These are phyloP conservation scores for Tetragonisca angustula DNA, from an alignment of 2,888 invertebrate genomes.

Conservation along the genomic window DNA sequence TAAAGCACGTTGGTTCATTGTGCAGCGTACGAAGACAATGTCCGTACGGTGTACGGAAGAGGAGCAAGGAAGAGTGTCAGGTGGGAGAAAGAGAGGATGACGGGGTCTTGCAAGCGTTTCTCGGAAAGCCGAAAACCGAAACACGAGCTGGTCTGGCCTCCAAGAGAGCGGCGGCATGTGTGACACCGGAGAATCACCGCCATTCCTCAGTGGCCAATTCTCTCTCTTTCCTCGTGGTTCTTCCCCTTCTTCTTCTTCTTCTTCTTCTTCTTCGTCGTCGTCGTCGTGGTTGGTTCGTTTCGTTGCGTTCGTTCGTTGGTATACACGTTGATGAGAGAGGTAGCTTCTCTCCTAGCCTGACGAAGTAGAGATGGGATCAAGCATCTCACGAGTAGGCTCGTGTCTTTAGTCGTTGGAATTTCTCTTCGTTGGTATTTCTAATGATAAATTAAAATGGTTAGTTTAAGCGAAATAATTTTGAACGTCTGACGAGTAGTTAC, in stretches of 20 bases:
- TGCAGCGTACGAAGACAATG: conserved; percentile 62
- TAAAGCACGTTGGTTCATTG: conserved; percentile 44
- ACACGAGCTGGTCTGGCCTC: conserved; percentile 75
- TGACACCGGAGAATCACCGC: conserved; percentile 79
- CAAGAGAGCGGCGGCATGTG: conserved; percentile 73
- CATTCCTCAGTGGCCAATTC: conserved; percentile 71
- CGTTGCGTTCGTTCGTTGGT: conserved; percentile 4
- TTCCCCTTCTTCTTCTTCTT: neutral
- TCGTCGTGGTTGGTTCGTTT: conserved; percentile 15
- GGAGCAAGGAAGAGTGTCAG: conserved; percentile 7
- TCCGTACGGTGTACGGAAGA: conserved; percentile 45
- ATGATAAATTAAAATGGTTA: too few relatives aligned
- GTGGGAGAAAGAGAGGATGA: conserved; percentile 24
- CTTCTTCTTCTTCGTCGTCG: too few relatives aligned
- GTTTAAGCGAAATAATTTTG: too few relatives aligned
- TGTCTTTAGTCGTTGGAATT: too few relatives aligned
- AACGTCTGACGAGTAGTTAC: too few relatives aligned
- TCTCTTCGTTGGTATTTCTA: too few relatives aligned
- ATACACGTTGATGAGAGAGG: neutral
- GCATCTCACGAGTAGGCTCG: too few relatives aligned
- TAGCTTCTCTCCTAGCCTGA: neutral
- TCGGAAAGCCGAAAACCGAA: conserved; percentile 80
- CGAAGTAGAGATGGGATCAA: too few relatives aligned
- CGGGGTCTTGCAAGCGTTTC: conserved; percentile 71
- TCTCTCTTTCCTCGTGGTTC: conserved; percentile 49